A percentile compares a stretch with the other conserved stretches of the same genome.
phyloP scores from a whole-genome alignment of 1,140 invertebrate species.

The Spodoptera frugiperda region DNA sequence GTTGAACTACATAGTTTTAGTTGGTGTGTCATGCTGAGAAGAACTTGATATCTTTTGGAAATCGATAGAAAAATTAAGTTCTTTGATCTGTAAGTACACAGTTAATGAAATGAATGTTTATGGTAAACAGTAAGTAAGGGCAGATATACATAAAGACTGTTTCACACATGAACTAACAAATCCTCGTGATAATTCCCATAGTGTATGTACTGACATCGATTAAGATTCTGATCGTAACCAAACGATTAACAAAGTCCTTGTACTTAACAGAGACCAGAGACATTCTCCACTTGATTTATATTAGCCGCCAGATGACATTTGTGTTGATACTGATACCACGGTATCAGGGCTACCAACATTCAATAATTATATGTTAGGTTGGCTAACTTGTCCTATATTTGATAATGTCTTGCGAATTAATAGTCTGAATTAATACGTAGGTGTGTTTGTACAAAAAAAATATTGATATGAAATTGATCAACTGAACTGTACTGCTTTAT shows the following conservation, averaged over 20 bases:
- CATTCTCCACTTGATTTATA: conserved; percentile 31
- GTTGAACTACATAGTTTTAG: no score
- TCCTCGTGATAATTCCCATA: not conserved
- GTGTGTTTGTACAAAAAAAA: not conserved
- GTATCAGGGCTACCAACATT: not conserved
- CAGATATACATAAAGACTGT: no score
- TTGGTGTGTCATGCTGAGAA: no score
- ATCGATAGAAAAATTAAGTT: no score
- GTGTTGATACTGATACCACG: conserved; percentile 20
- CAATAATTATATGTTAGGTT: not conserved
- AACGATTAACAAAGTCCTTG: conserved; percentile 36
- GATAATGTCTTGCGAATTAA: not conserved
- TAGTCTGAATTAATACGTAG: not conserved
- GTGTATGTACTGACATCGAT: not conserved
- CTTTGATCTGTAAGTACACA: no score
- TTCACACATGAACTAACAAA: no score
- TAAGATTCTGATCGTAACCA: not conserved
- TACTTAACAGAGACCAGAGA: conserved; percentile 27
- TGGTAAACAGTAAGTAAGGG: no score
- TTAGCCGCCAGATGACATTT: conserved; percentile 18
- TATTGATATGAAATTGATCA: not conserved
- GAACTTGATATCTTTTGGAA: no score
- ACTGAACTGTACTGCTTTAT: not conserved
- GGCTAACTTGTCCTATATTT: conserved; percentile 7
- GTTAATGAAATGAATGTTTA: no score